Conservation (phyloP, 2,888 invertebrate genomes). For the Melieria crassipennis region DNA sequence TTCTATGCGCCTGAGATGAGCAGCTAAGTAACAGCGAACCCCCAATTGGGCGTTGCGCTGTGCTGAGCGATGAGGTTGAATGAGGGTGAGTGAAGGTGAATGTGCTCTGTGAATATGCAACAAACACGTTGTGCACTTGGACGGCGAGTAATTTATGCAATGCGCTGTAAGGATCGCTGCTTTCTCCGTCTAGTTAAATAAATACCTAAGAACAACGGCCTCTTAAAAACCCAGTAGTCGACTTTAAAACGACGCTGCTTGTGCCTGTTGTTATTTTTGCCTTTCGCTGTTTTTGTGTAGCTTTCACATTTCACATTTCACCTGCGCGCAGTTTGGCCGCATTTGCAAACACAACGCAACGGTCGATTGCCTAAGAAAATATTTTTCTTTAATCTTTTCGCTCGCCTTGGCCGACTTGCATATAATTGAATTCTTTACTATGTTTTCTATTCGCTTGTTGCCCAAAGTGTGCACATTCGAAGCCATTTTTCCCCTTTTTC, state of each 20-base stretch:
- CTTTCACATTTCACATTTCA: not conserved
- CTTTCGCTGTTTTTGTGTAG: not conserved
- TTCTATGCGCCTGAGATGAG: not conserved
- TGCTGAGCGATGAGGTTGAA: too few relatives aligned
- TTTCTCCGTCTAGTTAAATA: too few relatives aligned
- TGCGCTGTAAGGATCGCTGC: too few relatives aligned
- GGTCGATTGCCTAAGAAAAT: constrained; percentile 18
- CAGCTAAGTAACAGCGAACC: not conserved
- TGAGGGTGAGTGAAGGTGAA: too few relatives aligned
- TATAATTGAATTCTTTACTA: constrained; percentile 16
- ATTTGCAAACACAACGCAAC: not conserved
- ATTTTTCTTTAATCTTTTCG: constrained; percentile 24
- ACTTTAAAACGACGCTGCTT: not conserved
- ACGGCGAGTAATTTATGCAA: too few relatives aligned
- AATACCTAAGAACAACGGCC: too few relatives aligned
- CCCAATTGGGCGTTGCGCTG: too few relatives aligned
- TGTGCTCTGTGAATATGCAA: too few relatives aligned
- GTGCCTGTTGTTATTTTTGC: not conserved
- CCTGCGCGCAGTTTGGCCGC: not conserved
- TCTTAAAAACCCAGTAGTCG: too few relatives aligned
- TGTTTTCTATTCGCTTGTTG: not conserved
- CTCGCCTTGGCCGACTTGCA: not conserved
- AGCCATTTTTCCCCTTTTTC: not conserved
- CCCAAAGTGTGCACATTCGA: not conserved
- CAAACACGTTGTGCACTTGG: too few relatives aligned